Evolutionary conservation across 2,888 invertebrate species (phyloP).

Genomic region (Helleia helle): DNA sequence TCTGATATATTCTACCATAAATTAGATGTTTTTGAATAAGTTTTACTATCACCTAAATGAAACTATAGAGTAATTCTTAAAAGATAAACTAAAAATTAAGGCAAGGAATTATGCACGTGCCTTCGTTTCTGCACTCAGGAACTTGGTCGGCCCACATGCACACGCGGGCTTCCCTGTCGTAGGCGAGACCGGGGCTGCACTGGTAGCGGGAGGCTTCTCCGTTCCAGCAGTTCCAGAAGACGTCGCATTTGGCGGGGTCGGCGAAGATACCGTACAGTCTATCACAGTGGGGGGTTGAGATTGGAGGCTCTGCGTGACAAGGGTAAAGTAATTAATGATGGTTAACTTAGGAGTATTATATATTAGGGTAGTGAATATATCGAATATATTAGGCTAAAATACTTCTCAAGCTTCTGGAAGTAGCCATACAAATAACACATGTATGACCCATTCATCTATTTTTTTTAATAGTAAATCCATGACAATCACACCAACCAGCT

Average conservation of each 20-base stretch:
- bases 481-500: too few relatives aligned
- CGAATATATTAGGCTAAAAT: too few relatives aligned
- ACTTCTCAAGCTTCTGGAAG: too few relatives aligned
- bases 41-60: too few relatives aligned
- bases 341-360: background rate
- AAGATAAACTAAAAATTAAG: too few relatives aligned
- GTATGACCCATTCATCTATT: too few relatives aligned
- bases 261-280: slow-evolving; percentile 94
- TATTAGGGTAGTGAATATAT: too few relatives aligned
- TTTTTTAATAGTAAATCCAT: too few relatives aligned
- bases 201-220: slow-evolving; percentile 95
- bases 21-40: too few relatives aligned
- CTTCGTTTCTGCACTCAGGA: slow-evolving; percentile 91
- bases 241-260: slow-evolving; percentile 90
- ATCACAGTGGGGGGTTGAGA: slow-evolving; percentile 87
- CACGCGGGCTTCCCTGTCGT: slow-evolving; percentile 93
- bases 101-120: slow-evolving; percentile 59
- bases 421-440: too few relatives aligned
- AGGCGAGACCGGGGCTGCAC: slow-evolving; percentile 95
- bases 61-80: too few relatives aligned
- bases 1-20: too few relatives aligned
- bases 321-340: background rate
- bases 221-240: slow-evolving; percentile 98
- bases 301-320: slow-evolving; percentile 81
- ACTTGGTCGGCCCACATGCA: slow-evolving; percentile 98